Conservation (phyloP, 2,113 vertebrate genomes). For the Melanocharis versteri region DNA sequence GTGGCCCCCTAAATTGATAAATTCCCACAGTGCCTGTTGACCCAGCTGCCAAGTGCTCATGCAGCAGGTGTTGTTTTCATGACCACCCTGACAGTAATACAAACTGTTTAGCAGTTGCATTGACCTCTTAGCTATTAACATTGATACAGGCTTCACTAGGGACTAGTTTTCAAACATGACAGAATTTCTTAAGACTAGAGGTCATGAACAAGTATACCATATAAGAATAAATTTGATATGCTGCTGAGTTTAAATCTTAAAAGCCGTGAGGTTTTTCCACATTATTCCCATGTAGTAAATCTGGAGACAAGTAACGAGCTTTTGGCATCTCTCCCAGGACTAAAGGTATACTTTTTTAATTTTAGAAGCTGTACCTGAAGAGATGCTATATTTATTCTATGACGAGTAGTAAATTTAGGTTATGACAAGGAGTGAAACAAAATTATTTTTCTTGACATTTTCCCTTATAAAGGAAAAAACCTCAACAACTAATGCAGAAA, state of each 20-base stretch:
- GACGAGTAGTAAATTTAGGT: constrained; percentile 3
- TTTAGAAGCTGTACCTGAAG: constrained; percentile 63
- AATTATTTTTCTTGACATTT: constrained; percentile 2
- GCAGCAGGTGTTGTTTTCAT: constrained; percentile 98
- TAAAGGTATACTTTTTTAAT: constrained; percentile 62
- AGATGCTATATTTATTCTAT: constrained; percentile 36
- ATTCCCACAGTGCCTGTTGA: constrained; percentile 99
- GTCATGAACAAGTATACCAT: constrained; percentile 80
- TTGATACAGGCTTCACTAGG: constrained; percentile 82
- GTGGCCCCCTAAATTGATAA: constrained; percentile 90
- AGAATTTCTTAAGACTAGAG: constrained; percentile 78
- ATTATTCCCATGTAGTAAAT: constrained; percentile 66
- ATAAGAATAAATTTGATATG: constrained; percentile 78
- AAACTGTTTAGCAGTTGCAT: constrained; percentile 96
- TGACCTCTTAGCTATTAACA: constrained; percentile 94
- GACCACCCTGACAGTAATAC: constrained; percentile 98
- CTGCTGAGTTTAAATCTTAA: constrained; percentile 72
- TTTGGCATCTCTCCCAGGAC: constrained; percentile 52
- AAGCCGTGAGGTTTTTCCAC: constrained; percentile 64
- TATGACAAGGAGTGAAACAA: constrained; percentile 21
- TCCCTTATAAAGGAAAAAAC: constrained; percentile 12
- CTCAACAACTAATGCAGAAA: not conserved
- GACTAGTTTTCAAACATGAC: constrained; percentile 81
- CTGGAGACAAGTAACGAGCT: constrained; percentile 59
- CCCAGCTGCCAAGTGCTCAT: constrained; percentile 96